Percentiles rank a stretch among this genome's conserved stretches.
Evolutionary conservation across 1,140 invertebrate genomes (phyloP).

Genomic region (Eubasilissa regina): DNA sequence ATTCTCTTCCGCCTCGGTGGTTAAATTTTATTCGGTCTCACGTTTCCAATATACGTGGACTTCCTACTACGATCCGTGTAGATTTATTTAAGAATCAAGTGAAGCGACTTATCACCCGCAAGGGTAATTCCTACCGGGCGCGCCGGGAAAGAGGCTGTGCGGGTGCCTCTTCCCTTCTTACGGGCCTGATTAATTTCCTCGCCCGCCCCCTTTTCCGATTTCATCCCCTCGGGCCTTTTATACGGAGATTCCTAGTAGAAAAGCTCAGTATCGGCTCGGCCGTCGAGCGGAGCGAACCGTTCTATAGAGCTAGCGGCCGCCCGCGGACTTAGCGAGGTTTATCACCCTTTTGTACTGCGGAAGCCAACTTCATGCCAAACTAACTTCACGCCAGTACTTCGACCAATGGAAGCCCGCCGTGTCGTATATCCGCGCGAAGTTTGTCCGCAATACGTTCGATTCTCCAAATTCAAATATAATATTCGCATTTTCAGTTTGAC

Average conservation of each 20-base stretch:
- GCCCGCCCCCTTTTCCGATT: background rate
- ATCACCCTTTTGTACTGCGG: constrained; percentile 35
- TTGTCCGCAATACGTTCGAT: constrained; percentile 44
- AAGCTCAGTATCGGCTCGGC: constrained; percentile 43
- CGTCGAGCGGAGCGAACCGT: constrained; percentile 36
- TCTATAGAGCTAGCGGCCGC: constrained; percentile 31
- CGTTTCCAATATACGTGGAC: constrained; percentile 2
- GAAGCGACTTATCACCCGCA: background rate
- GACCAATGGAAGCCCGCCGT: constrained; percentile 27
- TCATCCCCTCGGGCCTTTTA: constrained; percentile 19
- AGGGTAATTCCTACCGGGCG: background rate
- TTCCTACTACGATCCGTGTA: constrained; percentile 9
- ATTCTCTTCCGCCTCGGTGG: constrained; percentile 4
- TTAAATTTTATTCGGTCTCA: constrained; percentile 6
- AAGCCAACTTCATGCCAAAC: constrained; percentile 33
- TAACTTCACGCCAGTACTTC: constrained; percentile 22
- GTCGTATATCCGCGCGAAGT: constrained; percentile 25
- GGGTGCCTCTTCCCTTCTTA: background rate
- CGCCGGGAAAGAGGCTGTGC: background rate
- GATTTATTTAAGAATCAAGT: background rate
- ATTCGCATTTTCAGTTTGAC: constrained; percentile 5
- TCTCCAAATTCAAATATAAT: constrained; percentile 39
- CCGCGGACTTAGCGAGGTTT: constrained; percentile 37
- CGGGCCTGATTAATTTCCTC: constrained; percentile 17
- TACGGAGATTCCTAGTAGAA: constrained; percentile 15